phyloP scores from a whole-genome alignment of 2,888 invertebrate genomes.

The Plebejus anna region DNA sequence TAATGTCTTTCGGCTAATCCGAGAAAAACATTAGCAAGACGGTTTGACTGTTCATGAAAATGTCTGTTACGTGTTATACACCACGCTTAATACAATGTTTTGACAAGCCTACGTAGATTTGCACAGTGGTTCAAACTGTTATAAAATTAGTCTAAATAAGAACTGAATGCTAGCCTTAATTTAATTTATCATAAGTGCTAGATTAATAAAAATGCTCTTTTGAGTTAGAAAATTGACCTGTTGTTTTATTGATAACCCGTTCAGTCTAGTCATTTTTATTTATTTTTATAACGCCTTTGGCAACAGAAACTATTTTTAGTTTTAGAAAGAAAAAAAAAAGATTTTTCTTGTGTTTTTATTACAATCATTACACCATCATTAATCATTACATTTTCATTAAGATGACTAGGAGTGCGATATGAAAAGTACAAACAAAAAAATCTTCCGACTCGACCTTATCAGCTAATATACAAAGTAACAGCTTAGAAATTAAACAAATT shows the following conservation, averaged over 20 bases:
- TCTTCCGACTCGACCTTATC: too few relatives aligned
- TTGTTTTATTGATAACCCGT: slow-evolving; percentile 50
- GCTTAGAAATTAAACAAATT: too few relatives aligned
- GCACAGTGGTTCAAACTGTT: slow-evolving; percentile 46
- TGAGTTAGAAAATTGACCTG: slow-evolving; percentile 72
- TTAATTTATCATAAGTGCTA: slow-evolving; percentile 77
- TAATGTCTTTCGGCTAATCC: not conserved
- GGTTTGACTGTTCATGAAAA: not conserved
- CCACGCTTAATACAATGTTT: slow-evolving; percentile 20
- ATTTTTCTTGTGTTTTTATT: too few relatives aligned
- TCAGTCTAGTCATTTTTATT: not conserved
- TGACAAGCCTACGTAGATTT: slow-evolving; percentile 30
- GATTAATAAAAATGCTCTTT: slow-evolving; percentile 76
- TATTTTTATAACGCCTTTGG: not conserved
- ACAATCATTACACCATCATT: too few relatives aligned
- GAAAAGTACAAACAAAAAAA: too few relatives aligned
- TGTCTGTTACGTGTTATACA: not conserved
- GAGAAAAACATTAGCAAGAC: not conserved
- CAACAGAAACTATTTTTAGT: too few relatives aligned
- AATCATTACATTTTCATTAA: too few relatives aligned
- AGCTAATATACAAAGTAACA: too few relatives aligned
- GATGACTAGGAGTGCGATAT: too few relatives aligned
- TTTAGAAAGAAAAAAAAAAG: too few relatives aligned
- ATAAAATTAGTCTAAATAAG: slow-evolving; percentile 70
- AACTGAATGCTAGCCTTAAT: slow-evolving; percentile 79